These are phyloP conservation scores for Cuniculus paca DNA, from an alignment of 2,797 vertebrate genomes.

Conservation along the genomic window DNA sequence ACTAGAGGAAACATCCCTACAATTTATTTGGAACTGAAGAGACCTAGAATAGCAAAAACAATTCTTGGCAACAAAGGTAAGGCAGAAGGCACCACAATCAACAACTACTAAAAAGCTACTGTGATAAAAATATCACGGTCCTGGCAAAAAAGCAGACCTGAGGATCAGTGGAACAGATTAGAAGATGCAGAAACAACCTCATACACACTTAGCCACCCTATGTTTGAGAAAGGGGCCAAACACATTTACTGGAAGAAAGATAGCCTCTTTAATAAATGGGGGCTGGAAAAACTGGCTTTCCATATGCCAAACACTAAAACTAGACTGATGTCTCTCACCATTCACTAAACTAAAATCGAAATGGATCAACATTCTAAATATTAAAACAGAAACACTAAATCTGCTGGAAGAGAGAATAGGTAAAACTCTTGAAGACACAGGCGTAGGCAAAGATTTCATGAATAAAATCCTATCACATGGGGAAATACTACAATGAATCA, in stretches of 20 bases:
- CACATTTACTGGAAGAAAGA: not conserved
- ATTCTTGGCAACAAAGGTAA: not conserved
- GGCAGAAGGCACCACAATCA: not conserved
- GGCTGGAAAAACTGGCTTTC: not conserved
- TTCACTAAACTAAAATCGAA: not conserved
- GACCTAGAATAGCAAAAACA: not conserved
- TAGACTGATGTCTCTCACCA: not conserved
- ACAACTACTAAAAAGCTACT: not conserved
- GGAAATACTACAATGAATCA: not conserved
- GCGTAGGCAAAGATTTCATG: not conserved
- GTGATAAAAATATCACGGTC: not conserved
- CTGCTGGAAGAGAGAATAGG: not conserved
- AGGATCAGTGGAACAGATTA: not conserved
- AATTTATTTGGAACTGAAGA: not conserved
- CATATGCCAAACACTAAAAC: not conserved
- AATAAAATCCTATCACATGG: not conserved
- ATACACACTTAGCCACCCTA: not conserved
- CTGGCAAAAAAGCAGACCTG: not conserved
- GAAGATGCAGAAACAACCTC: not conserved
- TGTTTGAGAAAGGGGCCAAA: not conserved
- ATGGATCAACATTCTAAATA: not conserved
- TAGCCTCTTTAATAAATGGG: not conserved
- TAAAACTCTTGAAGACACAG: not conserved
- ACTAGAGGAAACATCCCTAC: not conserved
- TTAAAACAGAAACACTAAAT: not conserved